A percentile compares a stretch with the other conserved stretches of the same genome.
These are phyloP conservation scores for Diaphora mendica DNA, from an alignment of 2,888 invertebrate genomes.

Conservation along the genomic window DNA sequence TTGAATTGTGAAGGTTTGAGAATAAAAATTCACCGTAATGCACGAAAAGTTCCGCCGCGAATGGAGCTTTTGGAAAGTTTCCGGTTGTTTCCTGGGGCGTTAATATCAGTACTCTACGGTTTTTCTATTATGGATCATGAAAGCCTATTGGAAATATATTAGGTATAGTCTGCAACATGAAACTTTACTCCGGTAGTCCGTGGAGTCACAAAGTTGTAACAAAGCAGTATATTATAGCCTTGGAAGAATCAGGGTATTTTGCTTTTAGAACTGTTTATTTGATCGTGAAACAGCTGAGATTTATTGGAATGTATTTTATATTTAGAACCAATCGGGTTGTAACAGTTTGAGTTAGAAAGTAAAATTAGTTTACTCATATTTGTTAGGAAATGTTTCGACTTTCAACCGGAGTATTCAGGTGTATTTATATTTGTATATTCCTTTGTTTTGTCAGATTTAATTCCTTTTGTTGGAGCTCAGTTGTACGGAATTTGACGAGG, in stretches of 20 bases:
- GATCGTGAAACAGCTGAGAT: conserved; percentile 25
- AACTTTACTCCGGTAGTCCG: conserved; percentile 63
- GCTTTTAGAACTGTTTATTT: conserved; percentile 39
- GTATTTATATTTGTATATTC: not conserved
- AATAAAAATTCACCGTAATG: not conserved
- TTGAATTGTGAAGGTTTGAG: not conserved
- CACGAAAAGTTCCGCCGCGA: not conserved
- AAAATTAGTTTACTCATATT: not conserved
- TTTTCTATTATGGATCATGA: conserved; percentile 63
- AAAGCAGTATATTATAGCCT: conserved; percentile 36
- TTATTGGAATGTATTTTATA: conserved; percentile 32
- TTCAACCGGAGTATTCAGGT: not conserved
- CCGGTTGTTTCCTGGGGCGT: conserved; percentile 26
- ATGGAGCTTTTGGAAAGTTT: conserved; percentile 16
- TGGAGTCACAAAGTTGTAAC: conserved; percentile 59
- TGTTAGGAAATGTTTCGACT: not conserved
- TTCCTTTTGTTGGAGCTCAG: not conserved
- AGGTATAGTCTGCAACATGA: conserved; percentile 58
- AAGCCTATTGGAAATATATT: conserved; percentile 68
- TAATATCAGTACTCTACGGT: conserved; percentile 39
- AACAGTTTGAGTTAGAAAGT: not conserved
- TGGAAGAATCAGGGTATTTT: conserved; percentile 42
- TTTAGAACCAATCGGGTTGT: conserved; percentile 16
- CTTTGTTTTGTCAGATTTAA: not conserved
- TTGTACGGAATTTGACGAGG: not conserved